Evolutionary conservation across 2,113 vertebrate species (phyloP).

Genomic region (Myotis lucifugus): DNA sequence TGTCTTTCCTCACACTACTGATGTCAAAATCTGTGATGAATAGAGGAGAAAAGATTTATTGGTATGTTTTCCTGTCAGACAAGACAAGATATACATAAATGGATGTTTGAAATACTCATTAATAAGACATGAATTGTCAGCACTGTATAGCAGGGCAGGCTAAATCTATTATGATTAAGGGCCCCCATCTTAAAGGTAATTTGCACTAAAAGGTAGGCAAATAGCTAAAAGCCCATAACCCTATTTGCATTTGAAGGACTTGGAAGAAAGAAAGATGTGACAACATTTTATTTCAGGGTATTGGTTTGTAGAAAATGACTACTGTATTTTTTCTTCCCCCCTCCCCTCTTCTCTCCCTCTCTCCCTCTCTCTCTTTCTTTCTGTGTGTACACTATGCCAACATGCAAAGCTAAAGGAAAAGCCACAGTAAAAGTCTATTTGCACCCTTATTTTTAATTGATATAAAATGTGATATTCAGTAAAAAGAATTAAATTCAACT

Average conservation of each 20-base stretch:
- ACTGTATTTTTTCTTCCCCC: accelerated
- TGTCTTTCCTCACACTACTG: neutral
- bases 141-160: neutral
- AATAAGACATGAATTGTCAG: neutral
- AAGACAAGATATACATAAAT: constrained; percentile 54
- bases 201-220: constrained; percentile 48
- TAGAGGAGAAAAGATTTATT: constrained; percentile 43
- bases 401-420: neutral
- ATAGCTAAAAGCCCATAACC: neutral
- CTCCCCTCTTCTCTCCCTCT: too few species aligned
- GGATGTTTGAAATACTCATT: neutral
- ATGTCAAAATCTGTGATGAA: constrained; percentile 7
- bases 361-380: neutral
- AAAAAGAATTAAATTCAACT: constrained; percentile 1
- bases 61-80: constrained; percentile 28
- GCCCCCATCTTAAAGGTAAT: neutral
- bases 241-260: neutral
- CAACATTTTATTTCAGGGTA: neutral
- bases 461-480: neutral
- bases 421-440: neutral
- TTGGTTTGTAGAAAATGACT: neutral
- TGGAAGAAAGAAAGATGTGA: constrained; percentile 8
- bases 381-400: neutral
- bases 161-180: constrained; percentile 29
- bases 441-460: neutral